Conservation (phyloP, 2,888 invertebrate species). For the Pristionchus exspectatus region DNA sequence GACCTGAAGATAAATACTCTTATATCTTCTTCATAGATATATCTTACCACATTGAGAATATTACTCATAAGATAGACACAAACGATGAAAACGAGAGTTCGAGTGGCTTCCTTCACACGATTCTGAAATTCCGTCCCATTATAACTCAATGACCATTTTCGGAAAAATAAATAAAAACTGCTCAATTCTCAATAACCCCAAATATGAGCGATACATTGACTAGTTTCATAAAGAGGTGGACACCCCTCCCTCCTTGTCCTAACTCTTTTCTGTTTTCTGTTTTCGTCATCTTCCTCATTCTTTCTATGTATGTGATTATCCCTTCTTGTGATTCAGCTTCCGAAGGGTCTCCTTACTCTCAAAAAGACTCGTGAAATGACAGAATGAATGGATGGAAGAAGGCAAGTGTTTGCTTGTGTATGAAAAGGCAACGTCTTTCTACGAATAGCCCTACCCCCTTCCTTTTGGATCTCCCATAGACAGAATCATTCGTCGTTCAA, state of each 20-base stretch:
- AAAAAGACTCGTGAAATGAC: neutral
- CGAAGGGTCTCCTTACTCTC: neutral
- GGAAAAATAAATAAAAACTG: neutral
- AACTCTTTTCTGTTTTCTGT: neutral
- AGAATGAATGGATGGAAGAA: neutral
- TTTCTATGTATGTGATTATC: constrained; percentile 5
- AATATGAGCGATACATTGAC: neutral
- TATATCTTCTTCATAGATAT: neutral
- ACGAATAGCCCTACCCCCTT: constrained; percentile 18
- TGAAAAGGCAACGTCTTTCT: neutral
- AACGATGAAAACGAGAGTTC: constrained; percentile 72
- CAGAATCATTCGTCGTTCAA: constrained; percentile 22
- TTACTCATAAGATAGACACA: constrained; percentile 75
- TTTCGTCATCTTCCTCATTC: neutral
- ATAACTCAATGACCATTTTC: neutral
- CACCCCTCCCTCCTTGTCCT: neutral
- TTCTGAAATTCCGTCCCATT: constrained; percentile 59
- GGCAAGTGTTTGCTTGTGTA: constrained; percentile 16
- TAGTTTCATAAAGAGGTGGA: neutral
- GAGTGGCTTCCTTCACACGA: constrained; percentile 72
- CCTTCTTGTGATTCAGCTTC: constrained; percentile 12
- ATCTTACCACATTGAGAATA: constrained; percentile 70
- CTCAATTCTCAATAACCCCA: neutral
- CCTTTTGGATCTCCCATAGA: neutral
- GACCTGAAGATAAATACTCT: constrained; percentile 52